Base-by-base conservation (phyloP, 1,140 invertebrate genomes). In the Anastrepha obliqua region DNA sequence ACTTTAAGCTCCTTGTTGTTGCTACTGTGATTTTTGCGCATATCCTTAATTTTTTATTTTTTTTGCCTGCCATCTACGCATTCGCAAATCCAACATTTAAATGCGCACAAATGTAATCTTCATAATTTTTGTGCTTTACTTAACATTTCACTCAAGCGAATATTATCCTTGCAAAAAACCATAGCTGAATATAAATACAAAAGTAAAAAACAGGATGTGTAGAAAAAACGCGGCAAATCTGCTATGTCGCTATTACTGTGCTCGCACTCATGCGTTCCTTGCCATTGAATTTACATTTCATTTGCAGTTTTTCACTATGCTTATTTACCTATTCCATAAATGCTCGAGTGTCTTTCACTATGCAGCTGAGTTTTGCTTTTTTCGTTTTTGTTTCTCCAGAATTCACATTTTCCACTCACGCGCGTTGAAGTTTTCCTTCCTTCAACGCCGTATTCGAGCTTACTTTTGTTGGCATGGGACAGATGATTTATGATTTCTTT, bases 31-130 rank as follows among this genome's bases (percentile, higher is more conserved):
- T 81, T 81, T 81, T 11, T 74, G 13, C 17, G 29, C 29, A 67
- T 67, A 67, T 47, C 67, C 6, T 7, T 47, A 39, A 74, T 2
- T 15, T 44, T n/a, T 6, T 39, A 11, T 67, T 67, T 67, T 29
- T 67, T 67, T 17, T 67, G 20, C 29, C 29, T 67, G n/a, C 17
- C 20, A 29, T 29, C 29, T 29, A 15, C 17, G 20, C n/a, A 67
- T 67, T 67, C 55, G n/a, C 47, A 81, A 58, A 81, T 81, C 51
- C 51, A 81, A 81, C 44, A 81, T 55, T 47, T 58, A 81, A 81
- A 81, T 81, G 74, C 74, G 74, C 74, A 81, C 51, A 55, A 81
- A 81, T 81, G 74, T 81, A 81, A 58, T 51, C 74, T 81, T 81
- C 74, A 55, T 81, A 55, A 47, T 81, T 81, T 81, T 81, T 81